phyloP scores from a whole-genome alignment of 1,140 invertebrate species.

The Geopemphigus sp. region DNA sequence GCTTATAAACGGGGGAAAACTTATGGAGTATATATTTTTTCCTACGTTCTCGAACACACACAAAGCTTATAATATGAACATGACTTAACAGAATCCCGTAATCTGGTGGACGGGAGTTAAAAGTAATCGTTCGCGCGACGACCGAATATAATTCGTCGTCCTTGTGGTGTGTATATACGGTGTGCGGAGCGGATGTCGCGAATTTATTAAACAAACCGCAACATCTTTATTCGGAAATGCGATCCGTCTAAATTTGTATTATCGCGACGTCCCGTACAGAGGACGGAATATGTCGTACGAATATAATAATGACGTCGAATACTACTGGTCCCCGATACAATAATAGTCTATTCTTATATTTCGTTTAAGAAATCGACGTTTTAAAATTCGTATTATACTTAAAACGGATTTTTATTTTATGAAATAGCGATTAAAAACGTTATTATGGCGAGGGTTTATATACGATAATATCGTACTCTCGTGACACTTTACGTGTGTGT shows the following conservation, averaged over 20 bases:
- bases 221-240: slow-evolving; percentile 2
- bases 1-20: too few species aligned
- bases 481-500: background rate
- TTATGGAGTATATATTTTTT: background rate
- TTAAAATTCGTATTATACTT: too few species aligned
- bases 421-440: too few species aligned
- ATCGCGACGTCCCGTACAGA: background rate
- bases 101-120: background rate
- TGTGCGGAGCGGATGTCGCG: background rate
- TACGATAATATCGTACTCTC: too few species aligned
- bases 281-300: background rate
- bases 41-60: background rate
- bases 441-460: too few species aligned
- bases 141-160: background rate
- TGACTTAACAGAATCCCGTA: background rate
- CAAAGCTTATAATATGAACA: background rate
- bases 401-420: too few species aligned
- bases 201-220: background rate
- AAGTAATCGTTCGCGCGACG: background rate
- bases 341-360: too few species aligned
- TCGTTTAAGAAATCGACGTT: too few species aligned
- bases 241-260: background rate
- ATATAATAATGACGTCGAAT: background rate
- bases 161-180: background rate
- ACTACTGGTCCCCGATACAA: too few species aligned